phyloP scores from a whole-genome alignment of 2,113 vertebrate species.

The Boulengeromyrus knoepffleri region DNA sequence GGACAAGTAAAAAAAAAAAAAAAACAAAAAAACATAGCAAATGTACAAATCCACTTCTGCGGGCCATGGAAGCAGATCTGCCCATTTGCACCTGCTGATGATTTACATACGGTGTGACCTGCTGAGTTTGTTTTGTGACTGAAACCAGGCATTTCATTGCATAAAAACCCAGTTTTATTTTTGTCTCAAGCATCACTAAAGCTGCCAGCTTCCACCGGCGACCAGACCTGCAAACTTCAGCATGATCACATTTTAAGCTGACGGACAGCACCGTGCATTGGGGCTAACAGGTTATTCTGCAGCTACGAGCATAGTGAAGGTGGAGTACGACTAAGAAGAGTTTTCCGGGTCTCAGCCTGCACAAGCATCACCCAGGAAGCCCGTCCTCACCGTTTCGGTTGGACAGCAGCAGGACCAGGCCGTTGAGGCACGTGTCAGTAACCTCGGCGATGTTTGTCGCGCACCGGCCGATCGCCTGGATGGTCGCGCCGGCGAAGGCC shows the following conservation, averaged over 20 bases:
- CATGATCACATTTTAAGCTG: neutral
- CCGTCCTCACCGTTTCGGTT: conserved; percentile 82
- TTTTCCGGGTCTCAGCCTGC: neutral
- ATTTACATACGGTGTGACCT: neutral
- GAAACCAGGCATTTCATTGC: neutral
- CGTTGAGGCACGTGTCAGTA: conserved; percentile 86
- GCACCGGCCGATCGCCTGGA: conserved; percentile 91
- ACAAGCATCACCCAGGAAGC: neutral
- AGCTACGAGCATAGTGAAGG: neutral
- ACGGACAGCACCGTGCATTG: neutral
- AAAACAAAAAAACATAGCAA: neutral
- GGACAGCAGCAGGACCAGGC: conserved; percentile 85
- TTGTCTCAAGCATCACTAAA: neutral
- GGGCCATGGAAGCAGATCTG: neutral
- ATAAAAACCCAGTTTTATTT: neutral
- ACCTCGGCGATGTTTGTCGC: conserved; percentile 90
- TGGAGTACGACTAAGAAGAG: neutral
- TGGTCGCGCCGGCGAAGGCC: conserved; percentile 87
- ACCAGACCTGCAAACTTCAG: neutral
- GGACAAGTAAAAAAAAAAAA: neutral
- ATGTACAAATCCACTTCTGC: neutral
- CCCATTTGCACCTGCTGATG: neutral
- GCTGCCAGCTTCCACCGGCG: neutral
- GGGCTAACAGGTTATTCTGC: neutral
- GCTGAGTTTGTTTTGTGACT: neutral